These are phyloP conservation scores for Ornithoptera priamus DNA, from an alignment of 2,888 invertebrate genomes.

Conservation along the genomic window DNA sequence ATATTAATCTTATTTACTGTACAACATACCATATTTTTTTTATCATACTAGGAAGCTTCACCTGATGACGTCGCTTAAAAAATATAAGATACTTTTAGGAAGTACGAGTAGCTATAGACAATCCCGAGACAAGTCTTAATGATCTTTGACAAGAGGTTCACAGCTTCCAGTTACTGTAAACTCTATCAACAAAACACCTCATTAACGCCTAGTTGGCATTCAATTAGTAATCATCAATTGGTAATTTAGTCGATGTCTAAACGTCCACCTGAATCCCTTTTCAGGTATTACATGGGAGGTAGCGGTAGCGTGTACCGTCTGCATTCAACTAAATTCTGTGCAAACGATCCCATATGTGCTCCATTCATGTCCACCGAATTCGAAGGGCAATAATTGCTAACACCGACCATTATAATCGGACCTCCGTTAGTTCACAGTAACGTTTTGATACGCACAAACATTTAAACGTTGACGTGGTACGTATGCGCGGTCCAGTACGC, in stretches of 20 bases:
- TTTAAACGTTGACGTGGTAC: slow-evolving; percentile 3
- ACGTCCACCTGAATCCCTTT: background rate
- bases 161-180: background rate
- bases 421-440: slow-evolving; percentile 40
- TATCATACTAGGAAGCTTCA: too few relatives aligned
- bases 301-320: slow-evolving; percentile 26
- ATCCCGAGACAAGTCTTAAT: too few relatives aligned
- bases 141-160: background rate
- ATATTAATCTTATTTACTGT: too few relatives aligned
- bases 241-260: background rate
- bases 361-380: slow-evolving; percentile 47
- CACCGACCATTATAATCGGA: slow-evolving; percentile 41
- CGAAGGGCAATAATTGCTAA: slow-evolving; percentile 44
- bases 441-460: slow-evolving; percentile 22
- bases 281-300: background rate
- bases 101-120: too few relatives aligned
- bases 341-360: slow-evolving; percentile 43
- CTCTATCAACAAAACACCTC: background rate
- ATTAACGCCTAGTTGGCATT: background rate
- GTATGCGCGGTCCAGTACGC: slow-evolving; percentile 4
- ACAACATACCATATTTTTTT: too few relatives aligned
- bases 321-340: slow-evolving; percentile 39
- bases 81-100: too few relatives aligned
- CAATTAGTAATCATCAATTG: background rate
- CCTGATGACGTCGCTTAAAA: too few relatives aligned